Evolutionary conservation across 2,113 vertebrate genomes (phyloP), one percentile per base, ranked within the genome.

Genomic region (Nibea coibor): DNA sequence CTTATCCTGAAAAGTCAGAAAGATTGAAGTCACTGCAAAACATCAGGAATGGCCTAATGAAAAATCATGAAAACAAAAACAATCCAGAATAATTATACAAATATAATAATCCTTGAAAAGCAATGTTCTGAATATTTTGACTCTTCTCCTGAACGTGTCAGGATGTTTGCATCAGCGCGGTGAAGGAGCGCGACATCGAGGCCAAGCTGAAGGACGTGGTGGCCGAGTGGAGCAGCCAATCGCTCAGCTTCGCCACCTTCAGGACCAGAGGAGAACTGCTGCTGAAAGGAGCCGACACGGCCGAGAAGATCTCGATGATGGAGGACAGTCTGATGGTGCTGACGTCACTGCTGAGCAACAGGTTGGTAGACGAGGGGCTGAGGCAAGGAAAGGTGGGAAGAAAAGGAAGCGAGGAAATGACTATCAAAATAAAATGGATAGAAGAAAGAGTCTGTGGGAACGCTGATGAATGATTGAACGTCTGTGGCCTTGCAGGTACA

Each of bases 151-250:
- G 7, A 61, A 12, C n/a, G 15, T 24, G 0, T 31, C 74, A 97
- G 96, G 96, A 97, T 66, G 91, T 97, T 26, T 97, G 96, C 56
- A 95, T 96, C 86, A 90, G 96, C 51, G 96, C 96, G 0, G 91
- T 95, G 63, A 97, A 97, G 85, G 96, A 97, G 89, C 92, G 93
- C 5, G 96, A 97, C 87, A 97, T 96, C 59, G 96, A 96, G 84
- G 94, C 89, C 84, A 97, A 96, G 88, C 73, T 97, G 73, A 95
- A 94, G 75, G 92, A 94, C 0, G 89, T 97, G 1, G 88, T 94
- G 51, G 91, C 63, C 11, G 96, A 96, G 86, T 97, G 96, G 96
- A 94, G 74, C 79, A 61, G 79, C 58, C 95, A 96, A 14, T 22
- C 66, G 14, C 95, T 97, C 83, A 93, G 78, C 70, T 97, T 97